Base-by-base conservation (phyloP, 2,113 vertebrate genomes). In the Guaruba guarouba region DNA sequence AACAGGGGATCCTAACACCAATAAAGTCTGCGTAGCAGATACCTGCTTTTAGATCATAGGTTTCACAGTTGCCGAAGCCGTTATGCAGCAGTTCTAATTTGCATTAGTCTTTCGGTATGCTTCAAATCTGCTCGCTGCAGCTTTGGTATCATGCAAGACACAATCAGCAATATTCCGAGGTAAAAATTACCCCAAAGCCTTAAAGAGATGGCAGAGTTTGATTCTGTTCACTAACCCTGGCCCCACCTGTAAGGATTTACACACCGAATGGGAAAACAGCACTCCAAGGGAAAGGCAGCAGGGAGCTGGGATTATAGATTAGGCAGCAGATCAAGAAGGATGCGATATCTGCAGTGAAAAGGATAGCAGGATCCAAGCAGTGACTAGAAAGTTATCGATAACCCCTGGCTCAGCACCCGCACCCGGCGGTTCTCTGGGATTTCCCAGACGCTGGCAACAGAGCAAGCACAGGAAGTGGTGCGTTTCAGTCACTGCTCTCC, bases 381-480 rank as follows among this genome's bases (percentile, higher is more conserved):
- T 4, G 4, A 69, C 48, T 27, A 70, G 48, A 48, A 84, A 86
- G 77, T 64, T 88, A 71, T 23, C 0, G 0, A 68, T 74, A 95
- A 82, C 62, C 35, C 71, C 69, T 18, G 35, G 71, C 54, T 89
- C 23, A 39, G 75, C 63, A 77, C 41, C 46, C 1, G 1, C 54
- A 52, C 52, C 33, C 9, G 1, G n/a, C 17, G 7, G 2, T 11
- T 75, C 35, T 43, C 84, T 0, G 4, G 29, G 37, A 55, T 46
- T 68, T 61, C 71, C 0, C 0, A 88, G 59, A 28, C 0, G n/a
- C 17, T 4, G 1, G 46, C 16, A 3, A 25, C 10, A 4, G 90
- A 66, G 44, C 24, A 28, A 31, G 35, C 3, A 20, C 0, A 2
- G 39, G 44, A 51, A 81, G 11, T 0, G 0, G 6, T 5, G 2